These are phyloP conservation scores for Drosophila ficusphila DNA, from an alignment of 1,140 invertebrate species.

Conservation along the genomic window DNA sequence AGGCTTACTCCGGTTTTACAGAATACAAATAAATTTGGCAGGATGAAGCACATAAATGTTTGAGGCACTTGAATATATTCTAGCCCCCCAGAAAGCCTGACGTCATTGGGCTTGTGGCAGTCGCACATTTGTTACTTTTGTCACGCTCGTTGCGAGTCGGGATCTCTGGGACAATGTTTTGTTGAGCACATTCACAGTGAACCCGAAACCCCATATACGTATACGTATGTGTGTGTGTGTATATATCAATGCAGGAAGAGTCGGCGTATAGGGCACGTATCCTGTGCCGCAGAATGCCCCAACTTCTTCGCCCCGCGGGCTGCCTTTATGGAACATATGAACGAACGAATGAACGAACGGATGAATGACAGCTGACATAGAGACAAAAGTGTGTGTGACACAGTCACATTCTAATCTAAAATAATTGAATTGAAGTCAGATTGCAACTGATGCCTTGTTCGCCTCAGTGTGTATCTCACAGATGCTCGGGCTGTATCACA, in stretches of 20 bases:
- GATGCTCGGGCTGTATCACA: no score
- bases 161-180: slow-evolving; percentile 38
- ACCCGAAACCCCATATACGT: slow-evolving; percentile 15
- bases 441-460: slow-evolving; percentile 76
- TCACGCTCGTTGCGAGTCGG: slow-evolving; percentile 48
- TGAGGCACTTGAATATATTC: slow-evolving; percentile 23
- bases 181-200: slow-evolving; percentile 26
- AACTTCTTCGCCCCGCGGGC: slow-evolving; percentile 1
- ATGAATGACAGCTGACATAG: slow-evolving; percentile 82
- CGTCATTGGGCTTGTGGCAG: slow-evolving; percentile 32
- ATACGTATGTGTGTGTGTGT: neutral
- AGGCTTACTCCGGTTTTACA: neutral
- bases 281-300: slow-evolving; percentile 46
- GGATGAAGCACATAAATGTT: slow-evolving; percentile 15
- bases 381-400: slow-evolving; percentile 78
- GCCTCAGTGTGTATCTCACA: slow-evolving; percentile 30
- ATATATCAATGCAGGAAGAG: slow-evolving; percentile 41
- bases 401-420: slow-evolving; percentile 83
- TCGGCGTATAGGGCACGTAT: slow-evolving; percentile 68
- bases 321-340: slow-evolving; percentile 66
- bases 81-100: slow-evolving; percentile 32
- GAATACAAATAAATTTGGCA: slow-evolving; percentile 33
- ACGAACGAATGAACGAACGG: slow-evolving; percentile 79
- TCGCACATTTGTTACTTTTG: slow-evolving; percentile 53
- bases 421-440: slow-evolving; percentile 83